Conservation (phyloP, 1,140 invertebrate genomes). For the Leucophenga varia region DNA sequence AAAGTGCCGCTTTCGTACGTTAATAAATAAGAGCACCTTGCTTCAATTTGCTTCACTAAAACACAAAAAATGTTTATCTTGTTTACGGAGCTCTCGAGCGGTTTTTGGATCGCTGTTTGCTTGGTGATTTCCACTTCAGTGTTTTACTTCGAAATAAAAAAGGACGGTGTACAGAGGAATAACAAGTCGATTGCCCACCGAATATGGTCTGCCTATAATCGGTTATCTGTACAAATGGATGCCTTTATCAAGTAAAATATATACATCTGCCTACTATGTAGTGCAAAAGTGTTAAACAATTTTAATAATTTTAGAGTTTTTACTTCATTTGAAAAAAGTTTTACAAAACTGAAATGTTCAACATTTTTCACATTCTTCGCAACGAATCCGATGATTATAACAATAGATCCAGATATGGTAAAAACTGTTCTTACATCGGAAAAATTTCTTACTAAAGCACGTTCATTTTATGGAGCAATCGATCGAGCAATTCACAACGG, state of each 20-base stretch:
- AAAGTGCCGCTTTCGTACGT: too few relatives aligned
- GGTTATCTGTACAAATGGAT: slow-evolving; percentile 5
- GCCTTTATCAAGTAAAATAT: slow-evolving; percentile 3
- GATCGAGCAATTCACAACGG: slow-evolving; percentile 3
- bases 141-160: too few relatives aligned
- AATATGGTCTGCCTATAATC: slow-evolving; percentile 3
- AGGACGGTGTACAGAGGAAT: too few relatives aligned
- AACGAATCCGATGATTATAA: background rate
- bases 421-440: slow-evolving; percentile 1
- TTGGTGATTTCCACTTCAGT: too few relatives aligned
- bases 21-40: slow-evolving; percentile 3
- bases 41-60: too few relatives aligned
- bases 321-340: background rate
- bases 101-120: too few relatives aligned
- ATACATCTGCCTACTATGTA: too few relatives aligned
- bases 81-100: background rate
- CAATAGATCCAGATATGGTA: slow-evolving; percentile 8
- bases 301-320: slow-evolving; percentile 2
- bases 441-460: slow-evolving; percentile 2
- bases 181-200: slow-evolving; percentile 1
- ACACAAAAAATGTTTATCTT: too few relatives aligned
- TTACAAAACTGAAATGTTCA: slow-evolving; percentile 1
- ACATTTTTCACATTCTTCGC: slow-evolving; percentile 2
- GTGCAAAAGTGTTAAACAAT: too few relatives aligned
- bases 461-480: slow-evolving; percentile 1